Evolutionary conservation across 1,140 invertebrate species (phyloP).

Genomic region (Drosophila punjabiensis): DNA sequence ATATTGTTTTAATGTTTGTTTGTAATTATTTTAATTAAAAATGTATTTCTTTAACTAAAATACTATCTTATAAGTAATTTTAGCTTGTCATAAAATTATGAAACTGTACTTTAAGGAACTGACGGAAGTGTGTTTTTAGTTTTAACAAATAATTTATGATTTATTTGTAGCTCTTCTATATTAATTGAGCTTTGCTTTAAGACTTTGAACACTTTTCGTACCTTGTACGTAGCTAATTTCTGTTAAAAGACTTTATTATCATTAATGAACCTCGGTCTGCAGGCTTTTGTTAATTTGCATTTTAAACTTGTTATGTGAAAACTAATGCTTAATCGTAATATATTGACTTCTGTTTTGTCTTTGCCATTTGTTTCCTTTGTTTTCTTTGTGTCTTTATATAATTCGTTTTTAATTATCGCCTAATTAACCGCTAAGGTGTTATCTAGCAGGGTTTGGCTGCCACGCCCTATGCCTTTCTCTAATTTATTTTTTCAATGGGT

Average conservation of each 20-base stretch:
- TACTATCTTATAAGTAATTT: too few relatives aligned
- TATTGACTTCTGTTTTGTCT: slow-evolving; percentile 22
- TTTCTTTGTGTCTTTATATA: slow-evolving; percentile 16
- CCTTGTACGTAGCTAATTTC: not conserved
- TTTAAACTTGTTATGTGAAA: not conserved
- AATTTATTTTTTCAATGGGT: slow-evolving; percentile 12
- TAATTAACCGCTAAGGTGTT: slow-evolving; percentile 24
- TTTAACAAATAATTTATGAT: not conserved
- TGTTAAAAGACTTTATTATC: not conserved
- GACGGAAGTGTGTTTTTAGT: not conserved
- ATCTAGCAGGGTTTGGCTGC: slow-evolving; percentile 5
- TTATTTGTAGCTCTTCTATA: not conserved
- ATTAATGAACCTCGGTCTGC: slow-evolving; percentile 13
- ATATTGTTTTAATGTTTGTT: slow-evolving; percentile 86
- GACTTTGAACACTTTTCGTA: not conserved
- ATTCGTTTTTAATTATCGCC: slow-evolving; percentile 9
- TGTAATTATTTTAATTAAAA: not conserved
- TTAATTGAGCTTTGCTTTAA: not conserved
- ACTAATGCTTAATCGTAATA: slow-evolving; percentile 12
- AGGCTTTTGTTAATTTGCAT: slow-evolving; percentile 12
- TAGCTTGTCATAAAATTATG: not conserved
- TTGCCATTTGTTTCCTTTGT: slow-evolving; percentile 1
- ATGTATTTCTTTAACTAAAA: not conserved
- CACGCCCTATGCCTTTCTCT: slow-evolving; percentile 24
- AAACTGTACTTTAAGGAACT: too few relatives aligned